A percentile compares a stretch with the other conserved stretches of the same genome.
These are phyloP conservation scores for Amazona finschi DNA, from an alignment of 2,797 vertebrate species.

Conservation along the genomic window DNA sequence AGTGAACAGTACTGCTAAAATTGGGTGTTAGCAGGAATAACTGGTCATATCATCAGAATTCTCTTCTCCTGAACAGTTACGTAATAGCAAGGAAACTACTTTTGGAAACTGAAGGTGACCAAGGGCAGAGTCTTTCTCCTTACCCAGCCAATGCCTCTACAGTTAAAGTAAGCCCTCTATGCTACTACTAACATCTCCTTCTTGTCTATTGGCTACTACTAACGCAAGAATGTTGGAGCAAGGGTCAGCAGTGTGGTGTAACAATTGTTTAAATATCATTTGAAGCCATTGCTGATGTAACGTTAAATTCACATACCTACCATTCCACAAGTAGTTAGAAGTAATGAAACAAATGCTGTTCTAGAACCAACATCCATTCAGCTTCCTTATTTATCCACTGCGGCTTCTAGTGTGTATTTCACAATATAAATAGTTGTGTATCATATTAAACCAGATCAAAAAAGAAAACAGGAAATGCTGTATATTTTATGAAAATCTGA, in stretches of 20 bases:
- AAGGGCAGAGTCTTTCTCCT: rapidly evolving
- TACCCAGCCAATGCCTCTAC: neutral
- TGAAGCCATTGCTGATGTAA: neutral
- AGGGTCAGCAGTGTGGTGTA: neutral
- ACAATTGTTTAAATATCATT: neutral
- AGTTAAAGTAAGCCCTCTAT: neutral
- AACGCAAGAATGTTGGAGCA: neutral
- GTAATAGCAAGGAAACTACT: neutral
- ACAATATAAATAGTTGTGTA: neutral
- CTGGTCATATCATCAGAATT: neutral
- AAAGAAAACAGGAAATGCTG: neutral
- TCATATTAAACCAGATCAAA: neutral
- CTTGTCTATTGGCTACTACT: neutral
- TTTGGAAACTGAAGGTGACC: neutral
- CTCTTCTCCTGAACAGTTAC: neutral
- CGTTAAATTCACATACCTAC: neutral
- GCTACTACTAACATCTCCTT: neutral
- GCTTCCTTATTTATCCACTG: neutral
- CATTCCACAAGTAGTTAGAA: neutral
- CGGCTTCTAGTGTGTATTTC: neutral
- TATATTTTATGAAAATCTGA: neutral
- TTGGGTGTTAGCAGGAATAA: neutral
- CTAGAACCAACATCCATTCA: neutral
- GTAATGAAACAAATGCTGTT: neutral
- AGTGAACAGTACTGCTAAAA: neutral